Percentiles rank a stretch among this genome's conserved stretches.
Evolutionary conservation across 37 sponge, comb jelly and placozoan species (phyloP).

Genomic region (Theonella swinhoei): DNA sequence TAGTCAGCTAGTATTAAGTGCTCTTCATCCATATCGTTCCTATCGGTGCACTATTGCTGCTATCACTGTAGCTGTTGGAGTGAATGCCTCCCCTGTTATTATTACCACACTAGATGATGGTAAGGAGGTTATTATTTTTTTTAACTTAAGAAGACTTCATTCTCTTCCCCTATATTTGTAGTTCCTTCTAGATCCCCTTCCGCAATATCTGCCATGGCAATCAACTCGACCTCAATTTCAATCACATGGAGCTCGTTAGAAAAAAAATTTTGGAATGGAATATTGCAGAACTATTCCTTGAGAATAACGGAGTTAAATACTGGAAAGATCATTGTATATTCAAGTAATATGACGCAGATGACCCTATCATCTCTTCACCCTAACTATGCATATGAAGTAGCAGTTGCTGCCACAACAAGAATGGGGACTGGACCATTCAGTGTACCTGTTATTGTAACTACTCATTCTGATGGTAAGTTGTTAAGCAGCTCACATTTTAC

Average conservation of each 20-base stretch:
- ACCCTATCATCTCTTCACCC: not conserved
- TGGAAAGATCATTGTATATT: not conserved
- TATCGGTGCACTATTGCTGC: not conserved
- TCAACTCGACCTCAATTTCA: not conserved
- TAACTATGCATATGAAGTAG: not conserved
- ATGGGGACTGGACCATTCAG: not conserved
- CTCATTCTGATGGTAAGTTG: not conserved
- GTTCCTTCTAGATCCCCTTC: not conserved
- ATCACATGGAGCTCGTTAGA: not conserved
- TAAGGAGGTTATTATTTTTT: too few species aligned
- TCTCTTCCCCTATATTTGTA: too few species aligned
- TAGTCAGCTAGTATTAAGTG: not conserved
- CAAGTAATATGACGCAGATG: not conserved
- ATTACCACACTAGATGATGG: not conserved
- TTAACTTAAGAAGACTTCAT: too few species aligned
- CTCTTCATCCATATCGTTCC: not conserved
- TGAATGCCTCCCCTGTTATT: not conserved
- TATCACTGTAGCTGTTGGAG: not conserved
- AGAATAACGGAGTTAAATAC: not conserved
- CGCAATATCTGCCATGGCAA: not conserved
- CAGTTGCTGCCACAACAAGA: not conserved
- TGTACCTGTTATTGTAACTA: not conserved
- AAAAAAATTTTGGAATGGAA: not conserved
- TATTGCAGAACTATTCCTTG: not conserved
- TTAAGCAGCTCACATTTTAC: too few species aligned